These are phyloP conservation scores for Ophthalmotilapia sp. DNA, from an alignment of 2,113 vertebrate species.

Conservation along the genomic window DNA sequence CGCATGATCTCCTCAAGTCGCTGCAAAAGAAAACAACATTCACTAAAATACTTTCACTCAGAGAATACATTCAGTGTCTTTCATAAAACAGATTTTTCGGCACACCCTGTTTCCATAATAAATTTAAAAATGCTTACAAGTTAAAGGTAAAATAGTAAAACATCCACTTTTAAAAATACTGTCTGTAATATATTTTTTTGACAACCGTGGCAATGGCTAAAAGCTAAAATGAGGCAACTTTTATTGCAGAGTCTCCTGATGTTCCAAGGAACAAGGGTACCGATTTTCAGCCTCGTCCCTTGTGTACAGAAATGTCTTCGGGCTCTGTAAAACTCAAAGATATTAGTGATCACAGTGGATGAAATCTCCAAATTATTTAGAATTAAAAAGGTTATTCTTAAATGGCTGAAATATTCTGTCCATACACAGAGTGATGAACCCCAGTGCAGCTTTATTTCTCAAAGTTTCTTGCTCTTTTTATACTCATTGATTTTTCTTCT, in stretches of 20 bases:
- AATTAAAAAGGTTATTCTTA: background rate
- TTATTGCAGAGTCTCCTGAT: background rate
- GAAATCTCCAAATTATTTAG: background rate
- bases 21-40: slow-evolving; percentile 46
- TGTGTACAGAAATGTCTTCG: background rate
- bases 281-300: background rate
- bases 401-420: background rate
- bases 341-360: background rate
- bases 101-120: background rate
- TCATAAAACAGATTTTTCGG: background rate
- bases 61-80: background rate
- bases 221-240: background rate
- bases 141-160: background rate
- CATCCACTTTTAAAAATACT: background rate
- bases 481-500: background rate
- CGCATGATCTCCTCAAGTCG: slow-evolving; percentile 76
- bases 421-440: background rate
- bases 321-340: background rate
- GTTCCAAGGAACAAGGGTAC: background rate
- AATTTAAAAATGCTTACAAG: background rate
- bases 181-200: background rate
- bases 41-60: background rate
- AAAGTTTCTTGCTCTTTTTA: background rate
- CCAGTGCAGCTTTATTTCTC: background rate
- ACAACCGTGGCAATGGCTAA: background rate